Percentiles rank a stretch among this genome's conserved stretches.
Evolutionary conservation across 2,113 vertebrate genomes (phyloP).

Genomic region (Polypterus senegalus): DNA sequence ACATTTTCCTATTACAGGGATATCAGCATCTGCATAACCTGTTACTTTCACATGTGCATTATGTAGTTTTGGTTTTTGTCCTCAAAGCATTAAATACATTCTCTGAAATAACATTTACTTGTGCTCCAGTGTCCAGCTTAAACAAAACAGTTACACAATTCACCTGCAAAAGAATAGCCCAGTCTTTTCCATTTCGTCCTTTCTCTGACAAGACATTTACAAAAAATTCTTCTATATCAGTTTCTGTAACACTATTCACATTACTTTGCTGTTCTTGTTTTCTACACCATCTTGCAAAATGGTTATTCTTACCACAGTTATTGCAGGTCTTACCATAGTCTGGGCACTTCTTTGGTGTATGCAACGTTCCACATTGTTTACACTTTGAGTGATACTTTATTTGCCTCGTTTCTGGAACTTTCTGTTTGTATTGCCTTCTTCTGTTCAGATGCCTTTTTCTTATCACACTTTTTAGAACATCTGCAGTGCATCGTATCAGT

Average conservation of each 20-base stretch:
- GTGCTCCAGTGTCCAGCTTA: conserved; percentile 3
- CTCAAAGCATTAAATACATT: background rate
- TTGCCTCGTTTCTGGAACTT: no score
- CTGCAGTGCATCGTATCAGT: no score
- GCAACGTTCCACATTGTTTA: no score
- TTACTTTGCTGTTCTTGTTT: background rate
- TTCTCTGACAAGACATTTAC: background rate
- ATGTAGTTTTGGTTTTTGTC: background rate
- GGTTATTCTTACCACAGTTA: conserved; percentile 1
- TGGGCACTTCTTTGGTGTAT: no score
- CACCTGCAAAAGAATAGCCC: background rate
- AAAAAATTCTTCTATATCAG: background rate
- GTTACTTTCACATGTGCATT: background rate
- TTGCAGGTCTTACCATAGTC: background rate
- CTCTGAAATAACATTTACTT: background rate
- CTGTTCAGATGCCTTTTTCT: no score
- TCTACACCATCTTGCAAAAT: background rate
- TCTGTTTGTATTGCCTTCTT: no score
- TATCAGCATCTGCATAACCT: background rate
- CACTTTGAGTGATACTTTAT: no score
- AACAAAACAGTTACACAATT: background rate
- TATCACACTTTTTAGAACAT: no score
- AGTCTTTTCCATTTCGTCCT: background rate
- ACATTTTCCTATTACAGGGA: conserved; percentile 4
- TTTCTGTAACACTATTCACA: background rate